phyloP scores from a whole-genome alignment of 1,140 invertebrate species.

The Drosophila ananassae region DNA sequence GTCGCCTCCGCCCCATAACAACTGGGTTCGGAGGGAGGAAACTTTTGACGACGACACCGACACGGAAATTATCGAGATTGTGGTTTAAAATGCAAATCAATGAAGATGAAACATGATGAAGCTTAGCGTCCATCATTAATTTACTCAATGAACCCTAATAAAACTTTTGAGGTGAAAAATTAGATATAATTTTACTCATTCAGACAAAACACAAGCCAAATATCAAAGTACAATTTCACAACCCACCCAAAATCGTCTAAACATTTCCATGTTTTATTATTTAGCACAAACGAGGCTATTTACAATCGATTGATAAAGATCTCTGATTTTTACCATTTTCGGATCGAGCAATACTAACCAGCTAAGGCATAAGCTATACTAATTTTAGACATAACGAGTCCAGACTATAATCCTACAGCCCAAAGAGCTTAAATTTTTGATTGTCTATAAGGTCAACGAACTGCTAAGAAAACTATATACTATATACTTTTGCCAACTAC shows the following conservation, averaged over 20 bases:
- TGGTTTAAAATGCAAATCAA: slow-evolving; percentile 16
- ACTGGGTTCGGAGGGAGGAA: slow-evolving; percentile 45
- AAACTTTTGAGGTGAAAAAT: slow-evolving; percentile 50
- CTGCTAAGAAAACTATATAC: neutral
- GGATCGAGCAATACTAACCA: slow-evolving; percentile 20
- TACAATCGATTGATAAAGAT: slow-evolving; percentile 6
- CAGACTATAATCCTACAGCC: slow-evolving; percentile 6
- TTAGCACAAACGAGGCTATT: slow-evolving; percentile 16
- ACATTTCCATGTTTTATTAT: slow-evolving; percentile 30
- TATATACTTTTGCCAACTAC: slow-evolving; percentile 1
- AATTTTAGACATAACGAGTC: slow-evolving; percentile 2
- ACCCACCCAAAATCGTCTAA: slow-evolving; percentile 30
- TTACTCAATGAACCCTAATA: neutral
- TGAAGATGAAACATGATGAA: slow-evolving; percentile 34
- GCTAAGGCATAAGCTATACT: slow-evolving; percentile 18
- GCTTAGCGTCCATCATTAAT: slow-evolving; percentile 34
- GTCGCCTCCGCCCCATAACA: slow-evolving; percentile 25
- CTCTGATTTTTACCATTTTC: neutral
- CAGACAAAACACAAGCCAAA: slow-evolving; percentile 52
- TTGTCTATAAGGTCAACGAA: slow-evolving; percentile 7
- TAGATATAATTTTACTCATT: slow-evolving; percentile 22
- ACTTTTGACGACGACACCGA: slow-evolving; percentile 37
- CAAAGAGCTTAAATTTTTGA: slow-evolving; percentile 7
- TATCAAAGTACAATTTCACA: slow-evolving; percentile 48
- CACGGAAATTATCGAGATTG: slow-evolving; percentile 53